phyloP scores from a whole-genome alignment of 2,113 vertebrate species.

The Xiphophorus couchianus region DNA sequence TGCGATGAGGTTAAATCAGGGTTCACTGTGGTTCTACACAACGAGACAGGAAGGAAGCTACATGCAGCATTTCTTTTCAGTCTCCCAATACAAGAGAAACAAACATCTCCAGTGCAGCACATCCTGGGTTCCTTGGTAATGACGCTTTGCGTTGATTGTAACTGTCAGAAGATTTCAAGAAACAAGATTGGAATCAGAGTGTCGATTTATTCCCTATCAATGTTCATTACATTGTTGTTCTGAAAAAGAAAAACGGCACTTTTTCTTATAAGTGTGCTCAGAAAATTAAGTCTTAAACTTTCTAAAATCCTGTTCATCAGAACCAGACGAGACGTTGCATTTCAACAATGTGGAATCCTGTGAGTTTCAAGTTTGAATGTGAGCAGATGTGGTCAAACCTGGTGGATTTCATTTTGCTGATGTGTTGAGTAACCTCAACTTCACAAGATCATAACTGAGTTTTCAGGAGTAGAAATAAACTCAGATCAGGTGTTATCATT shows the following conservation, averaged over 20 bases:
- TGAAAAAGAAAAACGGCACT: neutral
- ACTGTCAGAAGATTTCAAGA: constrained; percentile 24
- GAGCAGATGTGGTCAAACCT: neutral
- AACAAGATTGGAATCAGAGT: constrained; percentile 48
- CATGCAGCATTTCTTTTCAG: constrained; percentile 53
- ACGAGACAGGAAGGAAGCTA: constrained; percentile 70
- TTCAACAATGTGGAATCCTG: too few relatives aligned
- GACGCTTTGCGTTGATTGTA: constrained; percentile 50
- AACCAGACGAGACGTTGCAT: neutral
- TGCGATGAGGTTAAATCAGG: constrained; percentile 40
- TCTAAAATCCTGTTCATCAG: neutral
- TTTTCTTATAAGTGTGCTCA: neutral
- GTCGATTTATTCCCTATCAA: neutral
- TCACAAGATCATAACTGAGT: neutral
- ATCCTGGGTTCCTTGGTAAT: constrained; percentile 69
- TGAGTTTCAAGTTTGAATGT: neutral
- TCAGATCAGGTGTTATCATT: neutral
- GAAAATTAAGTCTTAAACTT: neutral
- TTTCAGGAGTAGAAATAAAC: neutral
- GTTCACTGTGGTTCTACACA: constrained; percentile 81
- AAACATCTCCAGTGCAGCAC: constrained; percentile 35
- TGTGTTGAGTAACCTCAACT: neutral
- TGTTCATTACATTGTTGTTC: neutral
- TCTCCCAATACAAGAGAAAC: constrained; percentile 58
- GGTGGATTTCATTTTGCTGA: neutral